These are phyloP conservation scores for Lordiphosa collinella DNA, from an alignment of 1,140 invertebrate species.

Conservation along the genomic window DNA sequence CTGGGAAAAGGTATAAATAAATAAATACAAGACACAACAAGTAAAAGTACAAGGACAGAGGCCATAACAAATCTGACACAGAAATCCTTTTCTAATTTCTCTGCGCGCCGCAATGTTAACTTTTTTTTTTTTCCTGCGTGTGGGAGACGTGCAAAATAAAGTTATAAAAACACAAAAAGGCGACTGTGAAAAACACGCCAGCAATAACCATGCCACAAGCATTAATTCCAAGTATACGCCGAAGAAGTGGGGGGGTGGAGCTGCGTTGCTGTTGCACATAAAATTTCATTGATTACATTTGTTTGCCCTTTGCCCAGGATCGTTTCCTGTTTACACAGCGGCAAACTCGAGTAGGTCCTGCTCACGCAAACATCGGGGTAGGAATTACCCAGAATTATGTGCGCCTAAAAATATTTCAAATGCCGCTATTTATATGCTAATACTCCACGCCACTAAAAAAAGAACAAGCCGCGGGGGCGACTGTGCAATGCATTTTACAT, in stretches of 20 bases:
- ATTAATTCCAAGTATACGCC: slow-evolving; percentile 15
- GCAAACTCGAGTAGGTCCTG: slow-evolving; percentile 43
- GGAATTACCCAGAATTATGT: slow-evolving; percentile 60
- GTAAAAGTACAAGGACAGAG: slow-evolving; percentile 6
- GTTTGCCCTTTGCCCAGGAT: slow-evolving; percentile 62
- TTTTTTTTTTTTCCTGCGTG: slow-evolving; percentile 32
- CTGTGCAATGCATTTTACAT: slow-evolving; percentile 53
- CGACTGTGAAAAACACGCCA: slow-evolving; percentile 48
- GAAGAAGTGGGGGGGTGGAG: slow-evolving; percentile 13
- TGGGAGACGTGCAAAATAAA: slow-evolving; percentile 54
- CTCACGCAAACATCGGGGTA: slow-evolving; percentile 23
- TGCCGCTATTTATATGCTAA: slow-evolving; percentile 71
- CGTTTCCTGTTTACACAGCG: slow-evolving; percentile 70
- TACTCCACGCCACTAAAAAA: slow-evolving; percentile 29
- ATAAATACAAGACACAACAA: slow-evolving; percentile 37
- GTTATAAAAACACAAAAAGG: slow-evolving; percentile 67
- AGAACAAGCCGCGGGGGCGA: slow-evolving; percentile 27
- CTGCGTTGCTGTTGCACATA: slow-evolving; percentile 74
- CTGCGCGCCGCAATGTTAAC: slow-evolving; percentile 64
- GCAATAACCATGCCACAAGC: slow-evolving; percentile 17
- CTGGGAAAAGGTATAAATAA: slow-evolving; percentile 33
- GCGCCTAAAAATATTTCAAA: slow-evolving; percentile 66
- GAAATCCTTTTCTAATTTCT: slow-evolving; percentile 72
- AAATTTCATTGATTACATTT: slow-evolving; percentile 78
- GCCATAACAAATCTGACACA: slow-evolving; percentile 15